Conservation (phyloP, 2,888 invertebrate genomes). For the Pristionchus mayeri region DNA sequence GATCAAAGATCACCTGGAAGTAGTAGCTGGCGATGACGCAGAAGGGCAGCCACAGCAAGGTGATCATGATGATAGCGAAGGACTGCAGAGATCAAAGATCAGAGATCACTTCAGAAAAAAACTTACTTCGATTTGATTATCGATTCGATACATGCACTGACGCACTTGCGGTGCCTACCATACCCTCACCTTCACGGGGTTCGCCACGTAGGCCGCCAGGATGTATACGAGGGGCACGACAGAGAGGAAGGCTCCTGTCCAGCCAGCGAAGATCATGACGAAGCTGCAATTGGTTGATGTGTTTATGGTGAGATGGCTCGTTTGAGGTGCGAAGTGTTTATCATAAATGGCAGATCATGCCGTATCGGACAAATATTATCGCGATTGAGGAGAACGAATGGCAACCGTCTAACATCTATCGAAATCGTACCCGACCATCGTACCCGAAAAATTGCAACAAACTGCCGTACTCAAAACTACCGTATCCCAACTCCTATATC, state of each 20-base stretch:
- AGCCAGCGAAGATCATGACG: neutral
- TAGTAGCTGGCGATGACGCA: conserved; percentile 32
- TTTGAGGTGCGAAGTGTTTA: too few species aligned
- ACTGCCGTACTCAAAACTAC: neutral
- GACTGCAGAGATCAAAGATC: neutral
- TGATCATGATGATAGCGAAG: conserved; percentile 8
- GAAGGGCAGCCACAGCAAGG: conserved; percentile 26
- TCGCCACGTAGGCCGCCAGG: neutral
- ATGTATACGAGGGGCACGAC: conserved; percentile 30
- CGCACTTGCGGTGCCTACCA: neutral
- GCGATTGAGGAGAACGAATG: too few species aligned
- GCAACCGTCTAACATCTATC: too few species aligned
- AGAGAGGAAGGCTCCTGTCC: conserved; percentile 25
- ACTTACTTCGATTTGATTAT: too few species aligned
- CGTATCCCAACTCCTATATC: too few species aligned
- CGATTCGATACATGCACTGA: neutral
- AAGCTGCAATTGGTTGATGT: neutral
- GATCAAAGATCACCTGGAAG: too few species aligned
- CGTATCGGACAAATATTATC: too few species aligned
- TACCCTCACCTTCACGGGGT: neutral
- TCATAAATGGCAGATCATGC: too few species aligned
- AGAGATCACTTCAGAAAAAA: too few species aligned
- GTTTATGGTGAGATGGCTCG: neutral
- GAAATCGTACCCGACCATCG: too few species aligned
- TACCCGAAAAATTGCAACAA: too few species aligned